Evolutionary conservation across 1,140 invertebrate species (phyloP).

Genomic region (Meloidogyne hapla): DNA sequence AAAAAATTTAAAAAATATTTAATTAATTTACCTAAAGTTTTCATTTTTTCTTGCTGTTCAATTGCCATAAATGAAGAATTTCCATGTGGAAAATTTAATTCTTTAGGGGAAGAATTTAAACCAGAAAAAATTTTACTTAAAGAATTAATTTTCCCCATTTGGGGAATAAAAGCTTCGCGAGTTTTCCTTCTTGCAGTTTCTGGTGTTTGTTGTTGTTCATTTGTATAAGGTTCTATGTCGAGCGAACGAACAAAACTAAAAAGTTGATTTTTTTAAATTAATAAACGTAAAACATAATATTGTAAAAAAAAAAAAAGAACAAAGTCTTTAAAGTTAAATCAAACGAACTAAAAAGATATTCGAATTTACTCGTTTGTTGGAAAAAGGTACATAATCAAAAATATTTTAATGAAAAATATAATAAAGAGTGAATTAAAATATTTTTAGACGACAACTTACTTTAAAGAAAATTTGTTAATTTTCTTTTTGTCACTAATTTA

Average conservation of each 20-base stretch:
- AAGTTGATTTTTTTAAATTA: not conserved
- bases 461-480: not conserved
- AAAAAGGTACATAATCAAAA: too few species aligned
- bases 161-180: slow-evolving; percentile 16
- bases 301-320: slow-evolving; percentile 13
- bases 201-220: slow-evolving; percentile 20
- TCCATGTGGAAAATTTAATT: slow-evolving; percentile 3
- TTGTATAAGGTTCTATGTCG: slow-evolving; percentile 49
- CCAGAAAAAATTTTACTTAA: not conserved
- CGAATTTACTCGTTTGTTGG: too few species aligned
- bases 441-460: too few species aligned
- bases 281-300: not conserved
- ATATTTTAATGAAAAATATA: too few species aligned
- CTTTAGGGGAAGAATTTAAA: not conserved
- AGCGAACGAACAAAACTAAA: slow-evolving; percentile 55
- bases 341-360: too few species aligned
- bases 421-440: too few species aligned
- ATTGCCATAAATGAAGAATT: not conserved
- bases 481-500: too few species aligned
- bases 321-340: too few species aligned
- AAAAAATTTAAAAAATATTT: not conserved
- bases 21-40: not conserved
- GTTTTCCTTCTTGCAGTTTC: slow-evolving; percentile 6
- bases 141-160: slow-evolving; percentile 7
- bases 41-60: not conserved